phyloP scores from a whole-genome alignment of 2,113 vertebrate species.

The Polyodon spathula region DNA sequence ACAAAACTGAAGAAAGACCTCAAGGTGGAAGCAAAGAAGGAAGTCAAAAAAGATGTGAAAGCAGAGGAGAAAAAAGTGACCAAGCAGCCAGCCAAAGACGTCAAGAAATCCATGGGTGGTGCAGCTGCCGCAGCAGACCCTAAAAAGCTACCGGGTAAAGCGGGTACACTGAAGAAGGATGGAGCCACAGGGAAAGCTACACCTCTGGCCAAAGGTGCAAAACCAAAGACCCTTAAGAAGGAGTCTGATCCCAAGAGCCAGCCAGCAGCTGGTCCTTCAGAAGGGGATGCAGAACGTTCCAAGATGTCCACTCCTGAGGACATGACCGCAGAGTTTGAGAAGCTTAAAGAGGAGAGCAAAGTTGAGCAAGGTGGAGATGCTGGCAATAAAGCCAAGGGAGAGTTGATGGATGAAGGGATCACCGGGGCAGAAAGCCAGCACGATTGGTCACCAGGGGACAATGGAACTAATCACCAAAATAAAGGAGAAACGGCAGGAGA shows the following conservation, averaged over 20 bases:
- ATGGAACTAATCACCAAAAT: neutral
- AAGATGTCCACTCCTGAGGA: conserved; percentile 50
- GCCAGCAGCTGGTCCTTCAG: conserved; percentile 5
- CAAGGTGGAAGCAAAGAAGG: conserved; percentile 53
- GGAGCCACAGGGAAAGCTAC: conserved; percentile 31
- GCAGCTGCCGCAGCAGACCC: conserved; percentile 13
- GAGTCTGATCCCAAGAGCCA: conserved; percentile 32
- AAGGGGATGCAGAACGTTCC: conserved; percentile 33
- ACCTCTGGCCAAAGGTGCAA: conserved; percentile 25
- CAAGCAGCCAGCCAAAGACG: conserved; percentile 41
- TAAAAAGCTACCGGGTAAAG: conserved; percentile 33
- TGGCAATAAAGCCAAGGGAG: conserved; percentile 4
- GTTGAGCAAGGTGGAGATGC: conserved; percentile 21
- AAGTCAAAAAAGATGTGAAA: conserved; percentile 52
- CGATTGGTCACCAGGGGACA: conserved; percentile 15
- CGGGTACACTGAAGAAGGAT: conserved; percentile 39
- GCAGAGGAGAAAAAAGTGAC: conserved; percentile 48
- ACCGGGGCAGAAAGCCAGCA: conserved; percentile 27
- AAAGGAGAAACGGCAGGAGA: conserved; percentile 15
- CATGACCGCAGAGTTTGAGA: conserved; percentile 36
- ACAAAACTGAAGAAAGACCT: conserved; percentile 58
- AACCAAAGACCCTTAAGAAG: conserved; percentile 36
- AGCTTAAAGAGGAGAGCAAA: conserved; percentile 23
- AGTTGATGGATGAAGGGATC: conserved; percentile 27
- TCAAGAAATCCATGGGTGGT: conserved; percentile 33